A percentile compares a stretch with the other conserved stretches of the same genome.
Evolutionary conservation across 2,113 vertebrate species (phyloP).

Genomic region (Argyrosomus japonicus): DNA sequence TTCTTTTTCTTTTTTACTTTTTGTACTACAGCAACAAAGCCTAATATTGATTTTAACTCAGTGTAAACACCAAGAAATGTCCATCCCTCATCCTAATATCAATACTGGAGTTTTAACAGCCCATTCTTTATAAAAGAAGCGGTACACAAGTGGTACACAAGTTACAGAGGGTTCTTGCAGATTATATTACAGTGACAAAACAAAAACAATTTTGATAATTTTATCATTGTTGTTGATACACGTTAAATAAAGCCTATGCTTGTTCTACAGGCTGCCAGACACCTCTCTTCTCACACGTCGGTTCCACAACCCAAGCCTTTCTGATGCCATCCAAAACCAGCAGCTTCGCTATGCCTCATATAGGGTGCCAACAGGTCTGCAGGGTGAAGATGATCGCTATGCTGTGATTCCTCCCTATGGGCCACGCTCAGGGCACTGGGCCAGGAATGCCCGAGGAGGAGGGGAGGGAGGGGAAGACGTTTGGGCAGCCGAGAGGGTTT

Average conservation of each 20-base stretch:
- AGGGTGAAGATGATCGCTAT: slow-evolving; percentile 84
- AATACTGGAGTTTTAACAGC: neutral
- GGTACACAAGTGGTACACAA: neutral
- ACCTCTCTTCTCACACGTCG: slow-evolving; percentile 72
- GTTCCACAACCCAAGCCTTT: slow-evolving; percentile 76
- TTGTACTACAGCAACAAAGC: neutral
- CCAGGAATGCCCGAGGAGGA: slow-evolving; percentile 72
- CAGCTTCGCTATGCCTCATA: slow-evolving; percentile 81
- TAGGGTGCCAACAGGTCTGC: slow-evolving; percentile 75
- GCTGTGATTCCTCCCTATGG: slow-evolving; percentile 90
- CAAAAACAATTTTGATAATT: neutral
- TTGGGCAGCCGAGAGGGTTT: slow-evolving; percentile 85
- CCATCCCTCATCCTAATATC: neutral
- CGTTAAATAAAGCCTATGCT: neutral
- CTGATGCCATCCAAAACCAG: slow-evolving; percentile 81
- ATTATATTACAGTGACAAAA: too few species aligned
- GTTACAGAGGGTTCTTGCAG: neutral
- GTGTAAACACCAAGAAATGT: neutral
- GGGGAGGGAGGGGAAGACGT: slow-evolving; percentile 80
- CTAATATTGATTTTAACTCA: neutral
- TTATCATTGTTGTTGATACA: neutral
- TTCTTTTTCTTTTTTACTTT: neutral
- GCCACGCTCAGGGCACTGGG: slow-evolving; percentile 86
- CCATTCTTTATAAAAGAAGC: neutral
- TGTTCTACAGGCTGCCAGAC: slow-evolving; percentile 71